Evolutionary conservation across 2,888 invertebrate species (phyloP).

Genomic region (Drosophila diplacantha): DNA sequence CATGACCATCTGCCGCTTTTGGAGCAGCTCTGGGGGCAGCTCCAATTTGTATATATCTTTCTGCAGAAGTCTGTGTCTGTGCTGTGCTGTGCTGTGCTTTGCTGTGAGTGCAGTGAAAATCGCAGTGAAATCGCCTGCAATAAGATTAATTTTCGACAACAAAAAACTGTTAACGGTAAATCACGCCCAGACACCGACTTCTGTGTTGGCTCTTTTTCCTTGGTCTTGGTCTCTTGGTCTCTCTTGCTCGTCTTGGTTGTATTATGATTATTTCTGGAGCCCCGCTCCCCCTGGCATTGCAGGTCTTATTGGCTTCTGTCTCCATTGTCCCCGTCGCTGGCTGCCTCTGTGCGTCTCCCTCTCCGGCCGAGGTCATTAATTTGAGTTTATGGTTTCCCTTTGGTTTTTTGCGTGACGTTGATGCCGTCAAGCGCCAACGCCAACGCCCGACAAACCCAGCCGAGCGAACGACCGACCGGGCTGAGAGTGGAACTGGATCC

Average conservation of each 20-base stretch:
- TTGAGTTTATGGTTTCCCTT: slow-evolving; percentile 75
- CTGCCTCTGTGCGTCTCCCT: slow-evolving; percentile 17
- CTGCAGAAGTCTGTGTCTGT: slow-evolving; percentile 3
- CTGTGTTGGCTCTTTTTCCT: slow-evolving; percentile 5
- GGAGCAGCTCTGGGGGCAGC: slow-evolving; percentile 53
- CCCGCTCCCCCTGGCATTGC: slow-evolving; percentile 9
- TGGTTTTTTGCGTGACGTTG: slow-evolving; percentile 62
- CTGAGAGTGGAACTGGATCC: slow-evolving; percentile 19
- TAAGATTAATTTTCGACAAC: slow-evolving; percentile 60
- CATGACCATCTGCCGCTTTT: slow-evolving; percentile 60
- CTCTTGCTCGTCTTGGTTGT: slow-evolving; percentile 15
- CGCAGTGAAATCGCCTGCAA: slow-evolving; percentile 65
- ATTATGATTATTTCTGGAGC: slow-evolving; percentile 24
- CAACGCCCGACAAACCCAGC: slow-evolving; percentile 24
- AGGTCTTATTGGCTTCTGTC: slow-evolving; percentile 53
- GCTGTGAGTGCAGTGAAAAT: slow-evolving; percentile 50
- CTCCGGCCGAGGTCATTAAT: slow-evolving; percentile 72
- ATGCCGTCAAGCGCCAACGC: slow-evolving; percentile 59
- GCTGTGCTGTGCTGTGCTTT: not conserved
- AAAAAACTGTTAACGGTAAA: slow-evolving; percentile 62
- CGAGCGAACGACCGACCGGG: slow-evolving; percentile 6
- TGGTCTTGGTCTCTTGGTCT: slow-evolving; percentile 17
- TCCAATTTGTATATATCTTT: slow-evolving; percentile 36
- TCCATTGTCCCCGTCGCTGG: slow-evolving; percentile 31
- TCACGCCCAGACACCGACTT: slow-evolving; percentile 47